phyloP scores from a whole-genome alignment of 2,113 vertebrate species.

The Rhea pennata region DNA sequence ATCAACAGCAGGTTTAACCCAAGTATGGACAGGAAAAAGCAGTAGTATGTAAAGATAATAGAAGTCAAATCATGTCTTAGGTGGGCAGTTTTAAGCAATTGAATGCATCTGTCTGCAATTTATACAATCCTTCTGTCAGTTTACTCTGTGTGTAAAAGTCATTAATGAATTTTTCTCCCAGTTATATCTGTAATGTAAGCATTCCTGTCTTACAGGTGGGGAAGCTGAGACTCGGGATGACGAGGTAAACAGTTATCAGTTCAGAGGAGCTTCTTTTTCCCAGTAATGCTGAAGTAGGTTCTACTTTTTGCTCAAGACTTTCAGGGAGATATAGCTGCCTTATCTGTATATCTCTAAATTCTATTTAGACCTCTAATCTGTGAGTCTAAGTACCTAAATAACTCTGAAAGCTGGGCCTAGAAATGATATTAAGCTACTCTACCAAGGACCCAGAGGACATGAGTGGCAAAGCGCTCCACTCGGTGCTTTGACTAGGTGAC shows the following conservation, averaged over 20 bases:
- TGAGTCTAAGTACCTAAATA: not conserved
- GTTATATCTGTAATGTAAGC: rapidly evolving
- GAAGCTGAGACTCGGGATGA: not conserved
- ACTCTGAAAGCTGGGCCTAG: not conserved
- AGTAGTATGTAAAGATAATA: not conserved
- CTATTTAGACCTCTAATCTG: not conserved
- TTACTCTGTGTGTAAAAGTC: not conserved
- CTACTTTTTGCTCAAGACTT: not conserved
- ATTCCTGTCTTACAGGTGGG: rapidly evolving
- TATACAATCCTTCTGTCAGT: rapidly evolving
- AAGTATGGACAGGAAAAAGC: not conserved
- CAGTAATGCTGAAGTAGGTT: not conserved
- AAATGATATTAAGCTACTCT: not conserved
- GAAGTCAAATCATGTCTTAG: not conserved
- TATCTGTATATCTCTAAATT: not conserved
- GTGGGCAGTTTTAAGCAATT: not conserved
- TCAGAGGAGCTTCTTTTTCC: not conserved
- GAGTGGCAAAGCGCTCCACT: not conserved
- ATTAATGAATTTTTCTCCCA: too few relatives aligned
- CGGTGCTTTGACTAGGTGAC: not conserved
- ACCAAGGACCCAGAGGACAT: not conserved
- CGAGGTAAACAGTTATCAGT: not conserved
- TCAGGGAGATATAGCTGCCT: not conserved
- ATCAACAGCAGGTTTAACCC: not conserved
- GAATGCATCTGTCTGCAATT: rapidly evolving